A percentile compares a stretch with the other conserved stretches of the same genome.
Evolutionary conservation across 1,140 invertebrate species (phyloP).

Genomic region (Caenorhabditis tropicalis): DNA sequence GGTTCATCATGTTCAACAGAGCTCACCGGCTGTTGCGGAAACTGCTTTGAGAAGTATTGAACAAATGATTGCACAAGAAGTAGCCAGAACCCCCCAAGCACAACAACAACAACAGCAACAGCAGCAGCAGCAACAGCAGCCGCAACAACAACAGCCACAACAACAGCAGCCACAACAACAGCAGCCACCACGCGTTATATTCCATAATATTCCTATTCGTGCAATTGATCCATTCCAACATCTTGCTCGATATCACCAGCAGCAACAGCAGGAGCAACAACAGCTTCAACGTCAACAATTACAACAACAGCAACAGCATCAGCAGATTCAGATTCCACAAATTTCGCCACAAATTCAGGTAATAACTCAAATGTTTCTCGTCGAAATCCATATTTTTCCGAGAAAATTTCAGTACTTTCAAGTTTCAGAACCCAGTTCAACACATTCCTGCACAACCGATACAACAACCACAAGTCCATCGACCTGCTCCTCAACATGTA

Average conservation of each 20-base stretch:
- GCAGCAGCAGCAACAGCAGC: not conserved
- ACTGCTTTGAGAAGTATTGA: not conserved
- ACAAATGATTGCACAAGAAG: not conserved
- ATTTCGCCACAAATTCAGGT: no score
- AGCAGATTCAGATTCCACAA: not conserved
- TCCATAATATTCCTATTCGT: not conserved
- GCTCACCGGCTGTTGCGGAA: not conserved
- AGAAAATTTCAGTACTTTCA: no score
- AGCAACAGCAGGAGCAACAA: not conserved
- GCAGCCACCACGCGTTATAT: not conserved
- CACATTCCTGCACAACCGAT: no score
- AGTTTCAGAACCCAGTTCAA: no score
- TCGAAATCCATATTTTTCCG: no score
- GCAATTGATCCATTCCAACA: not conserved
- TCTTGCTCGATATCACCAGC: no score
- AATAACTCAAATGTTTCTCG: no score
- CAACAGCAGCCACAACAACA: not conserved
- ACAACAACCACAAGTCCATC: no score
- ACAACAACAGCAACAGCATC: no score
- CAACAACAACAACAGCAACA: not conserved
- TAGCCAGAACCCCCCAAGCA: not conserved
- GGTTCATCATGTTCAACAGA: not conserved
- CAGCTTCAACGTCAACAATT: no score
- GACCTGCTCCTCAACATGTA: not conserved
- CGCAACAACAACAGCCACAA: not conserved